Conservation (phyloP, 2,797 vertebrate genomes). For the Falco concolor region DNA sequence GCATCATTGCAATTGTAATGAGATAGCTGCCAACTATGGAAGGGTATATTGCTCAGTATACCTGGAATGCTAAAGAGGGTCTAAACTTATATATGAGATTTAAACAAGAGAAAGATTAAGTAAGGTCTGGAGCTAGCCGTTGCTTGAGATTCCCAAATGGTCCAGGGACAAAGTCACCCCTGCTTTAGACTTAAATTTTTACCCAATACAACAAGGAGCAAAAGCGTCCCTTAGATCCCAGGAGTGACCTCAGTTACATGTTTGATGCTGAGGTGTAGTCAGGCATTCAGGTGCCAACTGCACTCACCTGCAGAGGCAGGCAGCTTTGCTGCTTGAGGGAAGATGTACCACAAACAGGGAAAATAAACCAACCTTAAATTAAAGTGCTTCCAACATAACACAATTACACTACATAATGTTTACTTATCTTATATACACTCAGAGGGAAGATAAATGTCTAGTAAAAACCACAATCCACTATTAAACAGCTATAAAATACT, state of each 20-base stretch:
- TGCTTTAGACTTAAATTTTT: neutral
- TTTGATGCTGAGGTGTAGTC: neutral
- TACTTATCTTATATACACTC: constrained; percentile 66
- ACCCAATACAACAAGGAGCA: neutral
- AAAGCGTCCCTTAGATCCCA: neutral
- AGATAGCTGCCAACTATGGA: neutral
- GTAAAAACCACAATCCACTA: constrained; percentile 65
- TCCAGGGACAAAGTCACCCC: neutral
- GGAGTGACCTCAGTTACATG: neutral
- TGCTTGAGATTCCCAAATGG: neutral
- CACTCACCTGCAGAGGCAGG: neutral
- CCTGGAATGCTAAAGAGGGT: neutral
- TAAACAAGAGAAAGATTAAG: neutral
- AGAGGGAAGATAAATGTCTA: constrained; percentile 64
- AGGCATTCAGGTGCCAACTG: neutral
- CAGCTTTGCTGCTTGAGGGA: neutral
- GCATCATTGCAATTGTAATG: neutral
- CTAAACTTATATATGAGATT: neutral
- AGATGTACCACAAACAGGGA: constrained; percentile 30
- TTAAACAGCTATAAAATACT: constrained; percentile 75
- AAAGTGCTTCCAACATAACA: constrained; percentile 38
- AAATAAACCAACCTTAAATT: constrained; percentile 46
- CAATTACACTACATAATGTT: constrained; percentile 57
- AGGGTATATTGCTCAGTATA: neutral
- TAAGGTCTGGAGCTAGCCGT: neutral